Percentiles rank a stretch among this genome's conserved stretches.
phyloP scores from a whole-genome alignment of 2,113 vertebrate species.

The Trematocara unimaculatum region DNA sequence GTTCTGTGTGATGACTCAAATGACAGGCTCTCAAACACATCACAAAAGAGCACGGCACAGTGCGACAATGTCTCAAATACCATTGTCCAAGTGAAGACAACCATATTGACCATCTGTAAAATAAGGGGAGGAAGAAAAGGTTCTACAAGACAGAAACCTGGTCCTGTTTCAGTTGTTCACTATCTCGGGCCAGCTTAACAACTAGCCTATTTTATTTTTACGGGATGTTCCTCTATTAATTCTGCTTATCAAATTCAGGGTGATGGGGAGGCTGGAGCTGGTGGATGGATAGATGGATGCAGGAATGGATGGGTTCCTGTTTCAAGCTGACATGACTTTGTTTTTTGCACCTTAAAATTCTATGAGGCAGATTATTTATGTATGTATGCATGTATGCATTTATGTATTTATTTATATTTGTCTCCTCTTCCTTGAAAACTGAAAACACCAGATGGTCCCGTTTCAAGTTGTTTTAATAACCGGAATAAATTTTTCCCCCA shows the following conservation, averaged over 20 bases:
- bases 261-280: neutral
- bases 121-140: neutral
- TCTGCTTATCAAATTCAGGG: neutral
- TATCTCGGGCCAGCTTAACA: neutral
- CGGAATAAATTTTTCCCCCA: accelerated
- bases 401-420: neutral
- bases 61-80: neutral
- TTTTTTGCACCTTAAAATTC: neutral
- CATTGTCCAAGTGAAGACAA: neutral
- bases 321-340: neutral
- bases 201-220: neutral
- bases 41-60: neutral
- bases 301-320: neutral
- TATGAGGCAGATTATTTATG: neutral
- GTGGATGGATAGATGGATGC: neutral
- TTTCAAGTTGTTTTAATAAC: neutral
- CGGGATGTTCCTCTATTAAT: neutral
- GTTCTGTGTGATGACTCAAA: neutral
- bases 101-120: neutral
- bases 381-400: neutral
- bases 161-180: accelerated
- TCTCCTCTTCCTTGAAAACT: neutral
- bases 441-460: neutral
- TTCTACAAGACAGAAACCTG: neutral
- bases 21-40: neutral